These are phyloP conservation scores for Troides oblongomaculatus DNA, from an alignment of 2,888 invertebrate genomes.

Conservation along the genomic window DNA sequence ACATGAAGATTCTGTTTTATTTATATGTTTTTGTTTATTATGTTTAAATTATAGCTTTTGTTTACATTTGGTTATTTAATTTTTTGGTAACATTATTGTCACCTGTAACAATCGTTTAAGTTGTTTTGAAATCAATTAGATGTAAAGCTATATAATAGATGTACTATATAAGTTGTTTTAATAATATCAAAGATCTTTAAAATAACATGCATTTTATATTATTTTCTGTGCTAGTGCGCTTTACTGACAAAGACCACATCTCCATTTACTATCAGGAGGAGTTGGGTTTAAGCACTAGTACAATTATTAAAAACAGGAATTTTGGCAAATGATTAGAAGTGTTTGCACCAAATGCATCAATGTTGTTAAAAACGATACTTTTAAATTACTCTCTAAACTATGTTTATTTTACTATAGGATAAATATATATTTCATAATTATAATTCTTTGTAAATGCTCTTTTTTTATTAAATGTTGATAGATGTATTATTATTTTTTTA, in stretches of 20 bases:
- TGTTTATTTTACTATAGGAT: slow-evolving; percentile 12
- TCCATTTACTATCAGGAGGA: no score
- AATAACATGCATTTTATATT: not conserved
- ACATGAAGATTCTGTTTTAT: no score
- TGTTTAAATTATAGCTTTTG: not conserved
- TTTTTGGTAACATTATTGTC: slow-evolving; percentile 8
- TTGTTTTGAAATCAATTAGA: slow-evolving; percentile 9
- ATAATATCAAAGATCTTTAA: slow-evolving; percentile 9
- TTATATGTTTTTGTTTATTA: no score
- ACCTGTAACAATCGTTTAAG: slow-evolving; percentile 20
- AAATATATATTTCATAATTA: not conserved
- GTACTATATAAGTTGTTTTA: slow-evolving; percentile 12
- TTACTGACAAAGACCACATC: no score
- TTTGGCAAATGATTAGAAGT: not conserved
- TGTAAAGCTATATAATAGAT: slow-evolving; percentile 23
- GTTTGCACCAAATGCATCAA: slow-evolving; percentile 12
- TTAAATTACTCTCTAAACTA: not conserved
- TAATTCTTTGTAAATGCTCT: not conserved
- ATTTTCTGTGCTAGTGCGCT: no score
- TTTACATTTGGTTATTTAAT: not conserved
- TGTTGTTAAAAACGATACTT: slow-evolving; percentile 6
- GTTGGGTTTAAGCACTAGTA: no score
- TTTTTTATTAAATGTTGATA: not conserved
- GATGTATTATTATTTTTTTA: not conserved
- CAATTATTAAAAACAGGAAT: no score